Conservation (phyloP, 1,140 invertebrate genomes). For the Drosophila miranda region DNA sequence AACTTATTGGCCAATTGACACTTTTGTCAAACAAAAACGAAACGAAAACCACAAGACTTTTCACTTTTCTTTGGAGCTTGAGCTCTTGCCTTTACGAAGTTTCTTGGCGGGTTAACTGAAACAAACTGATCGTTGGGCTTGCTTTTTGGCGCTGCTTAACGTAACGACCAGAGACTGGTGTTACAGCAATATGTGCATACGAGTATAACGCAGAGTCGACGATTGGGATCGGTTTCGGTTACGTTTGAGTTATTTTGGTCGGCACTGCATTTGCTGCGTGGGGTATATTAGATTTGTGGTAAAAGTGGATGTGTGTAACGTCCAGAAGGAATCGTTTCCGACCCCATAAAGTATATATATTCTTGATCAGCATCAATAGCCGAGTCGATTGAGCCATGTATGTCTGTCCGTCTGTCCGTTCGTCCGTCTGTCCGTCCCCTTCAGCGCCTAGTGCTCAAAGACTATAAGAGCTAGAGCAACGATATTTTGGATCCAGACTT, state of each 20-base stretch:
- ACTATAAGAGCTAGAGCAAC: too few species aligned
- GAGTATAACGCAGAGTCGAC: conserved; percentile 3
- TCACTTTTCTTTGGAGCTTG: conserved; percentile 37
- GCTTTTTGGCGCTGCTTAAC: conserved; percentile 35
- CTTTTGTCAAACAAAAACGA: conserved; percentile 18
- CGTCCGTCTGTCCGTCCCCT: too few species aligned
- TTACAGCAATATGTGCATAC: conserved; percentile 24
- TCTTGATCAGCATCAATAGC: too few species aligned
- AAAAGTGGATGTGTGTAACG: too few species aligned
- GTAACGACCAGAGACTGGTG: conserved; percentile 16
- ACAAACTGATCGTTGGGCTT: conserved; percentile 33
- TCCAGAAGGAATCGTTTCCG: too few species aligned
- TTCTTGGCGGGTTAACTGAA: conserved; percentile 47
- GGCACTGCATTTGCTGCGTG: conserved; percentile 1
- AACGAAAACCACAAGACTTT: conserved; percentile 28
- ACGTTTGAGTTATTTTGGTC: conserved; percentile 19
- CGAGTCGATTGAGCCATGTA: too few species aligned
- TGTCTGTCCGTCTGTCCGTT: too few species aligned
- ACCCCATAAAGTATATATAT: too few species aligned
- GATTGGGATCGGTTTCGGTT: conserved; percentile 28
- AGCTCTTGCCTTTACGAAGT: conserved; percentile 27
- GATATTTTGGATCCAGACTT: too few species aligned
- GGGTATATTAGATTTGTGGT: too few species aligned
- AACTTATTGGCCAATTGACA: conserved; percentile 29
- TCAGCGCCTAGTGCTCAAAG: too few species aligned